Percentiles rank a stretch among this genome's conserved stretches.
phyloP scores from a whole-genome alignment of 1,140 invertebrate genomes.

The Hylaeus anthracinus region DNA sequence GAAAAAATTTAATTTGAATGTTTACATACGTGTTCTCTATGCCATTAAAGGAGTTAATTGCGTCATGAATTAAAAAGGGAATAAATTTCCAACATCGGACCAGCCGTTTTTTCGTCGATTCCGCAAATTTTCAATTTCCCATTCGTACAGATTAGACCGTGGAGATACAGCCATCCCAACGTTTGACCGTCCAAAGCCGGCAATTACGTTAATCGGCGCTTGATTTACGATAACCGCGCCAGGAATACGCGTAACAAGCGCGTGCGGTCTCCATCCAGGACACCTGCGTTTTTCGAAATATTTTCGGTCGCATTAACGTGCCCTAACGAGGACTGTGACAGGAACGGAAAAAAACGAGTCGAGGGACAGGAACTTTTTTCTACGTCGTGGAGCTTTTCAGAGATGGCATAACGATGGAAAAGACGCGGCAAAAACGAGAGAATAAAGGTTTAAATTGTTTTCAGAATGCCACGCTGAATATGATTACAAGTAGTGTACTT shows the following conservation, averaged over 20 bases:
- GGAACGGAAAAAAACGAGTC: constrained; percentile 70
- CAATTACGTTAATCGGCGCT: constrained; percentile 50
- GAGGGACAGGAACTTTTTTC: constrained; percentile 23
- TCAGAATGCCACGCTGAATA: no score
- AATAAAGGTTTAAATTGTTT: no score
- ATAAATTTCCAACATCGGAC: no score
- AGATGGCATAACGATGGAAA: no score
- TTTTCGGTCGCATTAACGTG: constrained; percentile 77
- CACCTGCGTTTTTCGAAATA: constrained; percentile 80
- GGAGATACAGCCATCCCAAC: constrained; percentile 15
- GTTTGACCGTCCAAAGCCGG: constrained; percentile 12
- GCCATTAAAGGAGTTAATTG: no score
- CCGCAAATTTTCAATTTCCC: constrained; percentile 49
- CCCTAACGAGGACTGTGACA: constrained; percentile 78
- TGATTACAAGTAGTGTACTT: no score
- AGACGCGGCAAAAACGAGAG: no score
- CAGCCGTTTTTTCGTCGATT: constrained; percentile 26
- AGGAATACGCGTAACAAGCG: constrained; percentile 24
- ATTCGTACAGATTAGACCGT: constrained; percentile 45
- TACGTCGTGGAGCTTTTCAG: constrained; percentile 8
- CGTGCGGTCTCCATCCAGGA: not conserved
- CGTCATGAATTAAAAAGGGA: no score
- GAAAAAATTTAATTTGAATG: no score
- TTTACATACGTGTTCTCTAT: no score
- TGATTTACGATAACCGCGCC: constrained; percentile 47